Conservation (phyloP, 1,140 invertebrate genomes). For the Littorina saxatilis region DNA sequence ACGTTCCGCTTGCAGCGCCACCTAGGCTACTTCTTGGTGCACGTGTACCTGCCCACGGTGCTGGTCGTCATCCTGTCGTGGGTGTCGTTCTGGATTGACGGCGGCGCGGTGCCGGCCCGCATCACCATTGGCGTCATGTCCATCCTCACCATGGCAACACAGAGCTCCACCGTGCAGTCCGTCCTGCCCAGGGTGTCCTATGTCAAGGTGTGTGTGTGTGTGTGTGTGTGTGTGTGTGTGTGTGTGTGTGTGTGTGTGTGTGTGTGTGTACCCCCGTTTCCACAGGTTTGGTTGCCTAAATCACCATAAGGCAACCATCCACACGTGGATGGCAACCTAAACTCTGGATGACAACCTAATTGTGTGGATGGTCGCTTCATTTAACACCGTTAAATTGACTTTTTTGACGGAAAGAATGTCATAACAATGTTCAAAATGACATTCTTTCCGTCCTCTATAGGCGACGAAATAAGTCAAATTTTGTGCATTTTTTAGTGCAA, state of each 20-base stretch:
- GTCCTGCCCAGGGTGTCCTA: slow-evolving; percentile 77
- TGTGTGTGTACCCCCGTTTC: neutral
- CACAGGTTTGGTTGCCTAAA: too few species aligned
- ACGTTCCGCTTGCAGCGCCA: slow-evolving; percentile 40
- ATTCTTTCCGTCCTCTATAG: too few species aligned
- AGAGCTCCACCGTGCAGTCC: slow-evolving; percentile 45
- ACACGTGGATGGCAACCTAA: too few species aligned
- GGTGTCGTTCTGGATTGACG: slow-evolving; percentile 86
- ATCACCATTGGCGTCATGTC: slow-evolving; percentile 77
- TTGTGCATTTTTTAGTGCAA: too few species aligned
- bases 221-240: neutral
- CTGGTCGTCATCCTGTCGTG: slow-evolving; percentile 50
- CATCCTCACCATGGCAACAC: slow-evolving; percentile 50
- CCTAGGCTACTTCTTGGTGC: slow-evolving; percentile 45
- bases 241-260: neutral
- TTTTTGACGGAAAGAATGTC: too few species aligned
- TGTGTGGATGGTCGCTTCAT: too few species aligned
- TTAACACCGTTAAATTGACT: too few species aligned
- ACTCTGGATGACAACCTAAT: too few species aligned
- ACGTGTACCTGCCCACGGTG: slow-evolving; percentile 44
- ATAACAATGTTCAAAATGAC: too few species aligned
- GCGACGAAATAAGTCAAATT: too few species aligned
- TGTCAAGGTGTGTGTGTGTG: slow-evolving; percentile 78
- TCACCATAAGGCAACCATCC: too few species aligned
- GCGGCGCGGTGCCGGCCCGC: slow-evolving; percentile 65